These are phyloP conservation scores for Tachuris rubrigastra DNA, from an alignment of 2,113 vertebrate genomes.

Conservation along the genomic window DNA sequence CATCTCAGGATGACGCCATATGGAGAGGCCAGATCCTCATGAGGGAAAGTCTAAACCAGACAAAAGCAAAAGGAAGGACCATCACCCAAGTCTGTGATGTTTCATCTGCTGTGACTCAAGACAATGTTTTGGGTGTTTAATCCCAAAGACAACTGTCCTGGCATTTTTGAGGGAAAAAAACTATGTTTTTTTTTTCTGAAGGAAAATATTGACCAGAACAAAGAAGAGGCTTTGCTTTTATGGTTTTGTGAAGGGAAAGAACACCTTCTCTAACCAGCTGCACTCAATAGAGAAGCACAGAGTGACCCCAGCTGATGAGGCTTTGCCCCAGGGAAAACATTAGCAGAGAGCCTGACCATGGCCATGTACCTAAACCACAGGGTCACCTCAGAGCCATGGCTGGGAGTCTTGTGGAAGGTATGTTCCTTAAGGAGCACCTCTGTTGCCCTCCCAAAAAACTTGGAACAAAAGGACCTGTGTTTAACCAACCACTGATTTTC, in stretches of 20 bases:
- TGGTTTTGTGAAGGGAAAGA: neutral
- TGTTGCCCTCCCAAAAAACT: neutral
- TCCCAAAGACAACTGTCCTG: neutral
- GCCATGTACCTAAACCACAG: accelerated
- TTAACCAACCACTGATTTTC: neutral
- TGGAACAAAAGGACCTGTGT: neutral
- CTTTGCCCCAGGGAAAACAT: neutral
- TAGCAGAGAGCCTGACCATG: neutral
- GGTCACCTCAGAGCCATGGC: neutral
- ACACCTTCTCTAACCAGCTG: neutral
- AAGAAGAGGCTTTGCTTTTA: neutral
- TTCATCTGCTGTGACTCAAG: neutral
- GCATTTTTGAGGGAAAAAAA: neutral
- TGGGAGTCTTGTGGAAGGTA: accelerated
- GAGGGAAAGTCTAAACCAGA: neutral
- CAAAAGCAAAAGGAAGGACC: neutral
- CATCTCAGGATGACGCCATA: neutral
- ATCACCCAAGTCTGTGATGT: neutral
- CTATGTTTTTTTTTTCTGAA: accelerated
- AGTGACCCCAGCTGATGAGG: neutral
- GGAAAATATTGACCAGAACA: neutral
- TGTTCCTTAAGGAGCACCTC: neutral
- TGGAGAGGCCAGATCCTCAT: neutral
- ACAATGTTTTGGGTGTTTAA: neutral
- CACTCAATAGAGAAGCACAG: neutral